Percentiles rank a stretch among this genome's conserved stretches.
phyloP scores from a whole-genome alignment of 2,888 invertebrate species.

The Athripsodes cinereus region DNA sequence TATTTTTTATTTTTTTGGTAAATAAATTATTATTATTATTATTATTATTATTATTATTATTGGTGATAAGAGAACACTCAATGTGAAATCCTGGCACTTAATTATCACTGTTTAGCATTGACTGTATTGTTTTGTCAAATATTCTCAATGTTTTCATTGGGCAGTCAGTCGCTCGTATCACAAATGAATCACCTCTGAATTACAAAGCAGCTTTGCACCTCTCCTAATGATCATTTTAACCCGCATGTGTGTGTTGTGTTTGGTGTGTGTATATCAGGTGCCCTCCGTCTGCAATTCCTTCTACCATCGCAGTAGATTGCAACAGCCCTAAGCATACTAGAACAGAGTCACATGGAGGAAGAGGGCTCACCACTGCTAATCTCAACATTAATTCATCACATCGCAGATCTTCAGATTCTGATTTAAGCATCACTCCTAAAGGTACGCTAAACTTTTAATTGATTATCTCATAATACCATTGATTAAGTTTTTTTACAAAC shows the following conservation, averaged over 20 bases:
- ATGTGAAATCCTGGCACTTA: too few relatives aligned
- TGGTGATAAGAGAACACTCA: too few relatives aligned
- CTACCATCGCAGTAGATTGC: constrained; percentile 25
- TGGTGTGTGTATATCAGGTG: constrained; percentile 36
- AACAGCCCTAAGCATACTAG: constrained; percentile 44
- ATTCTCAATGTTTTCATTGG: too few relatives aligned
- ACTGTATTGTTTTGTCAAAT: too few relatives aligned
- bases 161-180: too few relatives aligned
- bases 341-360: constrained; percentile 51
- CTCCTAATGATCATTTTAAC: constrained; percentile 17
- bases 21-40: too few relatives aligned
- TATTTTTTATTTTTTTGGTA: too few relatives aligned
- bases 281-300: constrained; percentile 32
- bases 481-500: too few relatives aligned
- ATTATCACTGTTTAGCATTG: too few relatives aligned
- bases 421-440: constrained; percentile 88
- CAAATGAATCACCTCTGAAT: neutral
- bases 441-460: too few relatives aligned
- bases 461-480: too few relatives aligned
- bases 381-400: constrained; percentile 36
- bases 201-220: neutral
- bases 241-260: constrained; percentile 29
- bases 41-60: too few relatives aligned
- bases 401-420: constrained; percentile 87
- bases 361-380: constrained; percentile 32